These are phyloP conservation scores for Pollenia griseotomentosa DNA, from an alignment of 2,888 invertebrate species.

Conservation along the genomic window DNA sequence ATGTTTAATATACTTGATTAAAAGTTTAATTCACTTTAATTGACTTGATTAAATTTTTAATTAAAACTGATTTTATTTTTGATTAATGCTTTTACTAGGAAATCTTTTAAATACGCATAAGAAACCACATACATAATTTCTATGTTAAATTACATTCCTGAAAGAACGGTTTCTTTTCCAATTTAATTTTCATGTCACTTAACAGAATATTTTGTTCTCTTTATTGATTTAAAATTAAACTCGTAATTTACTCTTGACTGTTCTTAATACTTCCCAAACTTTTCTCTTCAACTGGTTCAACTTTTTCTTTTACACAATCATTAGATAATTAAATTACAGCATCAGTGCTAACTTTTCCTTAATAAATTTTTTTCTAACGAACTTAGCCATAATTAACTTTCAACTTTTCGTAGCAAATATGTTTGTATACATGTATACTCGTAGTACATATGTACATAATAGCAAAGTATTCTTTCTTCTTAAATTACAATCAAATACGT, in stretches of 20 bases:
- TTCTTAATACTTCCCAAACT: neutral
- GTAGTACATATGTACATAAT: neutral
- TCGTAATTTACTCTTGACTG: neutral
- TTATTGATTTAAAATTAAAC: neutral
- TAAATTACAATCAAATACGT: neutral
- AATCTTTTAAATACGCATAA: no score
- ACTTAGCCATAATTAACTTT: slow-evolving; percentile 59
- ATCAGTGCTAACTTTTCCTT: slow-evolving; percentile 34
- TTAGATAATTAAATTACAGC: slow-evolving; percentile 45
- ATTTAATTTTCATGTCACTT: slow-evolving; percentile 1
- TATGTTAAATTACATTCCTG: no score
- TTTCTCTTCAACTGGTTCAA: neutral
- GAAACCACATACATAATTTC: no score
- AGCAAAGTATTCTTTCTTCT: neutral
- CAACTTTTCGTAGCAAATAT: slow-evolving; percentile 27
- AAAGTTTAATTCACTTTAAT: no score
- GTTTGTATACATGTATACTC: neutral
- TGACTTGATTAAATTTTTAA: no score
- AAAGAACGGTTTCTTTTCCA: neutral
- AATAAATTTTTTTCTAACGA: slow-evolving; percentile 29
- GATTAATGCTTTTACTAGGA: no score
- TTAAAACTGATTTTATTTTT: no score
- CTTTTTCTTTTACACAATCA: slow-evolving; percentile 18
- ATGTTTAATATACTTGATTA: no score
- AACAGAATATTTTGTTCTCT: neutral